phyloP scores from a whole-genome alignment of 2,113 vertebrate species.

The Muscicapa adusta region DNA sequence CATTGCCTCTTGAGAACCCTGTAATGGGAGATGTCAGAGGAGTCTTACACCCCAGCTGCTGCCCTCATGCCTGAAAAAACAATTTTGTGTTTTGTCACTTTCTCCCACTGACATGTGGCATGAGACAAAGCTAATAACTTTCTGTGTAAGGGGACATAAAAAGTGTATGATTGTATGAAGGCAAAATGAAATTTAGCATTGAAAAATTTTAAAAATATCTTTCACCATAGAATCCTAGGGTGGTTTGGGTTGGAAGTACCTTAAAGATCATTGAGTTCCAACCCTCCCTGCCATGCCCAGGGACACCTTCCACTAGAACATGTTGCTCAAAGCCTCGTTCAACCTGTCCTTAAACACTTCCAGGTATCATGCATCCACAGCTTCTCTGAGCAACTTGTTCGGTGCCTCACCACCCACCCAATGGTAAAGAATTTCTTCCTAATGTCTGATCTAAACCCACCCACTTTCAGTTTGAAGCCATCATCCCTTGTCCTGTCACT shows the following conservation, averaged over 20 bases:
- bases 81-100: neutral
- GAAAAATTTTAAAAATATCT: neutral
- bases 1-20: neutral
- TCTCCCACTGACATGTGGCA: neutral
- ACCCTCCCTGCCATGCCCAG: too few species aligned
- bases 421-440: neutral
- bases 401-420: neutral
- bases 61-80: neutral
- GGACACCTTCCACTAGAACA: neutral
- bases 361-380: neutral
- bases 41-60: neutral
- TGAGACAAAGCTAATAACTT: neutral
- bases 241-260: neutral
- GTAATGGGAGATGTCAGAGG: neutral
- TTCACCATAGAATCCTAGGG: neutral
- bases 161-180: neutral
- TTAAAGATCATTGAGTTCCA: neutral
- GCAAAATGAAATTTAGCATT: neutral
- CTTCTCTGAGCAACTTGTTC: neutral
- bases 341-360: neutral
- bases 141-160: neutral
- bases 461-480: neutral
- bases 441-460: neutral
- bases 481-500: neutral
- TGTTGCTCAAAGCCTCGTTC: neutral